Evolutionary conservation across 2,888 invertebrate genomes (phyloP).

Genomic region (Trichopoda pennipes): DNA sequence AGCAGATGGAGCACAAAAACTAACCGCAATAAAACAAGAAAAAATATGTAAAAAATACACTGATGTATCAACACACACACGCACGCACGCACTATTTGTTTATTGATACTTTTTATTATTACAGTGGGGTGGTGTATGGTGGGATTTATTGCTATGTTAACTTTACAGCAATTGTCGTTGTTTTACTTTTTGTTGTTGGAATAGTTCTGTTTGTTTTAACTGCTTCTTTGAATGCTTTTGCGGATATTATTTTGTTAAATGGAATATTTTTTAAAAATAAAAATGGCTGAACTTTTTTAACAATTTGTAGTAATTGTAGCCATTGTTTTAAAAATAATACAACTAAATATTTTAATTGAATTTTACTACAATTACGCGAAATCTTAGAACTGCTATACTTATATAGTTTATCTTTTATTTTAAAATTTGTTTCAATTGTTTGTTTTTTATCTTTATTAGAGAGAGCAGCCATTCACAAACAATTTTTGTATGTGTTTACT

Average conservation of each 20-base stretch:
- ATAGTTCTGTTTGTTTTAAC: slow-evolving; percentile 74
- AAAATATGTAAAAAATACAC: slow-evolving; percentile 19
- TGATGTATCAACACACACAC: slow-evolving; percentile 7
- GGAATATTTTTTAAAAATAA: slow-evolving; percentile 43
- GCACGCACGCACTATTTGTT: slow-evolving; percentile 30
- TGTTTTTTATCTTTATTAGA: slow-evolving; percentile 28
- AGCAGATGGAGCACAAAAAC: slow-evolving; percentile 30
- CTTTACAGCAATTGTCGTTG: slow-evolving; percentile 32
- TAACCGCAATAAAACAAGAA: slow-evolving; percentile 22
- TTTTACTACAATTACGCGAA: slow-evolving; percentile 19
- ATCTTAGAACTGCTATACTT: slow-evolving; percentile 16
- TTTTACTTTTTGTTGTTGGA: slow-evolving; percentile 24
- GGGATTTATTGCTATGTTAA: slow-evolving; percentile 70
- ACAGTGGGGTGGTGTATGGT: slow-evolving; percentile 73
- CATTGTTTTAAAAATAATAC: slow-evolving; percentile 20
- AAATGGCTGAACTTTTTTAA: slow-evolving; percentile 57
- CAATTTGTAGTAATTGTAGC: slow-evolving; percentile 7
- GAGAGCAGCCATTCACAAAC: slow-evolving; percentile 61
- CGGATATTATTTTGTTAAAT: slow-evolving; percentile 64
- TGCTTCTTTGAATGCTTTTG: slow-evolving; percentile 64
- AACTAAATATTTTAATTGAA: slow-evolving; percentile 7
- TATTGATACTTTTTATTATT: slow-evolving; percentile 54
- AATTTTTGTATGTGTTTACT: slow-evolving; percentile 38
- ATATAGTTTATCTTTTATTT: slow-evolving; percentile 18
- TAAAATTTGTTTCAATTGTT: slow-evolving; percentile 16